Evolutionary conservation across 2,888 invertebrate genomes (phyloP).

Genomic region (Trypoxylon attenuatum): DNA sequence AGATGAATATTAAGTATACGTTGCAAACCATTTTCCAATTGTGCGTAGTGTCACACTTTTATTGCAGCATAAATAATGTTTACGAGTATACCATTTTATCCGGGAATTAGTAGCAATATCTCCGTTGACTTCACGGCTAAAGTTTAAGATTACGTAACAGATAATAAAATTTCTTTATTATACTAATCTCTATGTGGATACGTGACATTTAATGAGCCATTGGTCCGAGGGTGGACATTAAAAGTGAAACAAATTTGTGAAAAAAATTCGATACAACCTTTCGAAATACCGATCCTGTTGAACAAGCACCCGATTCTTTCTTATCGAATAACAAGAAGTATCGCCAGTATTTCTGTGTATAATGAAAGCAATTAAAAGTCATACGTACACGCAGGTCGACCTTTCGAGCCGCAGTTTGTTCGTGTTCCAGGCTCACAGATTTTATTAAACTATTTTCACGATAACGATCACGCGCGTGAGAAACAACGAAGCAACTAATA

Average conservation of each 20-base stretch:
- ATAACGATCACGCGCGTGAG: slow-evolving; percentile 6
- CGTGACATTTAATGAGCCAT: not conserved
- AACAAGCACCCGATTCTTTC: too few species aligned
- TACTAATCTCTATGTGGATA: not conserved
- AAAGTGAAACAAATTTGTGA: not conserved
- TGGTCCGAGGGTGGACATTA: not conserved
- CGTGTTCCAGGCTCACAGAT: slow-evolving; percentile 4
- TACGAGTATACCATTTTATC: too few species aligned
- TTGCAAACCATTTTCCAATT: too few species aligned
- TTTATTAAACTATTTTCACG: slow-evolving; percentile 4
- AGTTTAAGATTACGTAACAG: too few species aligned
- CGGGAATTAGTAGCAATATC: too few species aligned
- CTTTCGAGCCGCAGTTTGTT: not conserved
- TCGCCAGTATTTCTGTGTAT: too few species aligned
- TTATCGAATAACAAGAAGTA: too few species aligned
- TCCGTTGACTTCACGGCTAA: too few species aligned
- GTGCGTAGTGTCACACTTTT: too few species aligned
- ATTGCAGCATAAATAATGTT: too few species aligned
- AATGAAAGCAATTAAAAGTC: slow-evolving; percentile 3
- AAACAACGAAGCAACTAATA: slow-evolving; percentile 9
- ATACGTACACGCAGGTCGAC: not conserved
- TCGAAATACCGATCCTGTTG: not conserved
- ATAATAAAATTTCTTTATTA: too few species aligned
- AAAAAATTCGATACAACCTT: not conserved
- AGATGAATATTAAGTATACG: too few species aligned